Percentiles rank a stretch among this genome's conserved stretches.
phyloP scores from a whole-genome alignment of 2,888 invertebrate species.

The Cheilosia vulpina region DNA sequence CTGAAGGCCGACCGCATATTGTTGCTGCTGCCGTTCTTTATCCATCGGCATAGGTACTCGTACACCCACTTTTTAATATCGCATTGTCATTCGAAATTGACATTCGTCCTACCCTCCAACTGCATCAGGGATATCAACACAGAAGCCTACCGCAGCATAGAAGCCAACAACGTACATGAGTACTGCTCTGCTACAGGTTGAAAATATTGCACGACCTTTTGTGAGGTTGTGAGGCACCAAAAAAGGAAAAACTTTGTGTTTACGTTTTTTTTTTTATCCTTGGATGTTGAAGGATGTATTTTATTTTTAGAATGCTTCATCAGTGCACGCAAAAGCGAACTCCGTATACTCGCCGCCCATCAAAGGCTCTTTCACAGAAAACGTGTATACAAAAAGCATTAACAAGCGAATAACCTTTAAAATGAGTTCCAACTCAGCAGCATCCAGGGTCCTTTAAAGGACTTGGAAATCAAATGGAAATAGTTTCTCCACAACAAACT shows the following conservation, averaged over 20 bases:
- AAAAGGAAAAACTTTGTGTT: neutral
- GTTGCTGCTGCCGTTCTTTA: conserved; percentile 1
- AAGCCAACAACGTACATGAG: conserved; percentile 30
- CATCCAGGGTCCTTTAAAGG: conserved; percentile 47
- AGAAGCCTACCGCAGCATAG: conserved; percentile 26
- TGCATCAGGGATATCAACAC: conserved; percentile 40
- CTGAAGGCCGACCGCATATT: conserved; percentile 9
- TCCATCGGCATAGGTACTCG: conserved; percentile 14
- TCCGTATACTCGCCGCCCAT: conserved; percentile 55
- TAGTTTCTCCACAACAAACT: conserved; percentile 49
- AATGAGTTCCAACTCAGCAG: conserved; percentile 58
- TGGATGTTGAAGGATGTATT: conserved; percentile 46
- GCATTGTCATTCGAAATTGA: conserved; percentile 74
- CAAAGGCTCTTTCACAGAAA: conserved; percentile 29
- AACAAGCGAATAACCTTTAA: conserved; percentile 70
- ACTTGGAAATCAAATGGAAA: conserved; percentile 33
- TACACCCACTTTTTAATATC: conserved; percentile 67
- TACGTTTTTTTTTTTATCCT: conserved; percentile 21
- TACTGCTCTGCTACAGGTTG: conserved; percentile 31
- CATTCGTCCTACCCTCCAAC: conserved; percentile 39
- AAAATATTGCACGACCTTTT: conserved; percentile 56
- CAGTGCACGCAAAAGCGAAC: conserved; percentile 50
- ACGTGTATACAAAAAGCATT: conserved; percentile 32
- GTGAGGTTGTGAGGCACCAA: conserved; percentile 5
- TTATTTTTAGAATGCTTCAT: conserved; percentile 45